These are phyloP conservation scores for Galbula dea DNA, from an alignment of 2,113 vertebrate species.

Conservation along the genomic window DNA sequence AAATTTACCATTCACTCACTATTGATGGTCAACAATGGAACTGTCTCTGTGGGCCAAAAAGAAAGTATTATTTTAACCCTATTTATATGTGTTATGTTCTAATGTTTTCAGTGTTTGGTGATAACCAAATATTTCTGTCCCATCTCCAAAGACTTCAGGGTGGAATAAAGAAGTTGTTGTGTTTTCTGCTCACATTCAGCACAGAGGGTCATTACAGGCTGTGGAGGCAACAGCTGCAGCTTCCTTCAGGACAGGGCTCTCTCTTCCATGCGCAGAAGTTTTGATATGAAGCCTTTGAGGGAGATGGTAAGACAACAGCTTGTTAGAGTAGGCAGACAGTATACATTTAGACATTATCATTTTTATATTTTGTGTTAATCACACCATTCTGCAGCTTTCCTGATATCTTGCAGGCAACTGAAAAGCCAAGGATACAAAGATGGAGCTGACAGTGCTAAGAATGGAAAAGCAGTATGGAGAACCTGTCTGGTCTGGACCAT, in stretches of 20 bases:
- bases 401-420: background rate
- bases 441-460: background rate
- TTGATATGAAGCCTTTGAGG: background rate
- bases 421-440: background rate
- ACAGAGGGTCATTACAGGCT: background rate
- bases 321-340: background rate
- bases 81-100: background rate
- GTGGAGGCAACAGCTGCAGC: background rate
- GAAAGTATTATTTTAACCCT: background rate
- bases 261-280: background rate
- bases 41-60: slow-evolving; percentile 15
- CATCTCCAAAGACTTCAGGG: background rate
- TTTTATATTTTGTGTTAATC: background rate
- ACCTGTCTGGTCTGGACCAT: background rate
- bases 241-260: background rate
- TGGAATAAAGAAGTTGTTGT: background rate
- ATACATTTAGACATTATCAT: background rate
- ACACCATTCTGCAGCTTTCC: background rate
- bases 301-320: background rate
- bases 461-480: background rate
- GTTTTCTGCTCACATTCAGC: background rate
- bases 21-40: slow-evolving; percentile 38
- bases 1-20: slow-evolving; percentile 54
- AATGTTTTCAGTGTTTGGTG: background rate
- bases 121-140: background rate